A percentile compares a stretch with the other conserved stretches of the same genome.
These are phyloP conservation scores for Sebastes hubbsi DNA, from an alignment of 2,797 vertebrate genomes.

Conservation along the genomic window DNA sequence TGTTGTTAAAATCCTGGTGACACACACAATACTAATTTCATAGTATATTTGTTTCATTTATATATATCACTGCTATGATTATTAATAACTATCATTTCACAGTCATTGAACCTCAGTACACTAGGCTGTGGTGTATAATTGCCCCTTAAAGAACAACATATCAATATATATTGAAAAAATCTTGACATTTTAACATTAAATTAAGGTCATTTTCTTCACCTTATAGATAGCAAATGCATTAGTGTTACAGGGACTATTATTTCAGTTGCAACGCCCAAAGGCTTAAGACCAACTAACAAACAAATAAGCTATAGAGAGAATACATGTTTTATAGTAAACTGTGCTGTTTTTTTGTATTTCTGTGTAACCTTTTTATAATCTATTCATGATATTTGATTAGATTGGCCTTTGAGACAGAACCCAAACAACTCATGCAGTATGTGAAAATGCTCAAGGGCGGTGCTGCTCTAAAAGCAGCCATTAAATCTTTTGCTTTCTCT, in stretches of 20 bases:
- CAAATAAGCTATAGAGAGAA: neutral
- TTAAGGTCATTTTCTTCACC: neutral
- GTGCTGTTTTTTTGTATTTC: neutral
- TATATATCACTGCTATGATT: neutral
- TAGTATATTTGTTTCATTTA: neutral
- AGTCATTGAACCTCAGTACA: neutral
- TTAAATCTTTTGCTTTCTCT: neutral
- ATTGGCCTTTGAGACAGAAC: neutral
- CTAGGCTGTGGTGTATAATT: neutral
- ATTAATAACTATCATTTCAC: neutral
- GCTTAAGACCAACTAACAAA: neutral
- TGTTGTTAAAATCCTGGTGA: neutral
- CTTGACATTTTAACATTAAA: neutral
- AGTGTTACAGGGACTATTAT: neutral
- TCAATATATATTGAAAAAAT: neutral
- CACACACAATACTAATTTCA: neutral
- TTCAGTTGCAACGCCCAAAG: neutral
- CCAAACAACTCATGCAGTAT: neutral
- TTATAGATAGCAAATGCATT: neutral
- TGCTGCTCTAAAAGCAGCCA: conserved; percentile 4
- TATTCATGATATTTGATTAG: neutral
- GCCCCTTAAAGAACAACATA: neutral
- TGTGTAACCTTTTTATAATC: neutral
- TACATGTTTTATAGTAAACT: neutral
- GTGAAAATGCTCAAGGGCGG: neutral